Conservation (phyloP, 2,888 invertebrate species). For the Drosophila koepferae region DNA sequence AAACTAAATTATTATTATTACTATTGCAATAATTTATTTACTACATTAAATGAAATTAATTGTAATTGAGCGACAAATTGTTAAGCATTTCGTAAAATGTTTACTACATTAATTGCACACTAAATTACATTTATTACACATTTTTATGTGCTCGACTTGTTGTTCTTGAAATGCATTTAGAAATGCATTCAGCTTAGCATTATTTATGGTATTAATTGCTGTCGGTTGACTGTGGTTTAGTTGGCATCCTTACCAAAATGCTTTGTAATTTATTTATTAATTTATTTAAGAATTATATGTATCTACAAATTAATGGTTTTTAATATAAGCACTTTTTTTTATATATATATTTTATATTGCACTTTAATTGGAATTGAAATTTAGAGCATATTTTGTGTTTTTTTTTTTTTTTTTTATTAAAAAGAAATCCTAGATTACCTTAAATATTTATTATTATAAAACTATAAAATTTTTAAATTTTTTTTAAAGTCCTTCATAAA, state of each 20-base stretch:
- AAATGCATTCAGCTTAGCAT: not conserved
- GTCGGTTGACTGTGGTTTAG: not conserved
- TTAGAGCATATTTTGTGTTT: too few relatives aligned
- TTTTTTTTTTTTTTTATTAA: too few relatives aligned
- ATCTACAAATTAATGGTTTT: not conserved
- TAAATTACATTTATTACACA: slow-evolving; percentile 23
- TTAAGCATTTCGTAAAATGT: slow-evolving; percentile 9
- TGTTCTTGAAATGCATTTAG: not conserved
- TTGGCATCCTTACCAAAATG: not conserved
- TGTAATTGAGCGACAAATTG: slow-evolving; percentile 47
- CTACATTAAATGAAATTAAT: slow-evolving; percentile 58
- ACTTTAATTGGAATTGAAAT: not conserved
- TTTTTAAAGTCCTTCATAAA: too few relatives aligned
- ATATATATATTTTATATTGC: not conserved
- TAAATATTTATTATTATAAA: too few relatives aligned
- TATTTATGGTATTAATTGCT: not conserved
- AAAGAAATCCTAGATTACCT: too few relatives aligned
- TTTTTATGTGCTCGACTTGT: not conserved
- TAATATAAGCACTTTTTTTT: not conserved
- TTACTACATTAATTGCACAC: not conserved
- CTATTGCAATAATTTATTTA: slow-evolving; percentile 60
- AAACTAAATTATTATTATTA: slow-evolving; percentile 1
- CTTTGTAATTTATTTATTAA: not conserved
- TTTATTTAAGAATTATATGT: not conserved
- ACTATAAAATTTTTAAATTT: too few relatives aligned